Evolutionary conservation across 53 echinoderm and acorn worm genomes (phyloP), one percentile per base, ranked within the genome.

Genomic region (Patiria pectinifera): DNA sequence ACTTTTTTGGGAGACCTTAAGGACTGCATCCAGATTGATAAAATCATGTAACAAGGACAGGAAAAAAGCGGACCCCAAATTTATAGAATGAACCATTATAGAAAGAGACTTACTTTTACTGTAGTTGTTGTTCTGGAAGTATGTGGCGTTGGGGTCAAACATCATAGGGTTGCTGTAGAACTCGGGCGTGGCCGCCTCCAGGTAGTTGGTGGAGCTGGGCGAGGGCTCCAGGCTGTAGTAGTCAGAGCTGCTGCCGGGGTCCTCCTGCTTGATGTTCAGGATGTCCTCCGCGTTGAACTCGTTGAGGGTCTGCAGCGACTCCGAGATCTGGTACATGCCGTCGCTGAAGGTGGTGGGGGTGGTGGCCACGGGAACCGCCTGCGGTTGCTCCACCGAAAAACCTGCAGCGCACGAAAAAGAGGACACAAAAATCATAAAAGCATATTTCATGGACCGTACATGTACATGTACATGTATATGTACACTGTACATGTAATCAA

Each of bases 201-300:
- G 71, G 86, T 95, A 98, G 87, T 93, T 85, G 75, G 71, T 86
- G 16, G 95, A 93, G 88, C 93, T 97, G 15, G 99, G 97, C 0
- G 99, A 99, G 4, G 97, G 95, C 69, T 95, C 96, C 2, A 96
- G 93, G 84, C 99, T 99, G 95, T 99, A 99, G 82, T 99, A 99
- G 93, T 99, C 99, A 0, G 99, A 99, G 83, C 97, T 99, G 88
- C 95, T 97, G 7, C 96, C 96, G 0, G 95, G 76, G 78, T 96
- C 98, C 86, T 97, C 99, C 71, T 99, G 96, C 83, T 99, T 97
- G 62, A 97, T 99, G 92, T 92, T 94, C 45, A 99, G 88, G 69
- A 99, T 95, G 89, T 99, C 99, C 91, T 99, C 99, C 0, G 99
- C 99, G 71, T 96, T 99, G 96, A 99, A 96, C 66, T 99, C 99